Evolutionary conservation across 2,888 invertebrate genomes (phyloP), one percentile per base, ranked within the genome.

Genomic region (Oscheius sp.): DNA sequence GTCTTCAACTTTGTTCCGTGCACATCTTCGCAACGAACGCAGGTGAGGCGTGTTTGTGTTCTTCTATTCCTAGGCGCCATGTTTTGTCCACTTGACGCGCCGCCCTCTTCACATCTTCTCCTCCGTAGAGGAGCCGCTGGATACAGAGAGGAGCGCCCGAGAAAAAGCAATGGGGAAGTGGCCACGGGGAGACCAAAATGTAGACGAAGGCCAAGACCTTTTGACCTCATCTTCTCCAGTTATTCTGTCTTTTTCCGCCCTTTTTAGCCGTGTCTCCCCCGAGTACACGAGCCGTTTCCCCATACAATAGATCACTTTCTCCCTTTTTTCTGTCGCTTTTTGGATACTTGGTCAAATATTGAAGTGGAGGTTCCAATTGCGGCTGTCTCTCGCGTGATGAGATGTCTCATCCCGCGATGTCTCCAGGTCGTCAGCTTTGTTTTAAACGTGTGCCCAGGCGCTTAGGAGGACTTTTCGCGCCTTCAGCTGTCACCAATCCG

Each of bases 11-110:
- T 18, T 85, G 85, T 72, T 76, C 81, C 41, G 74, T 79, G 7
- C 77, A 80, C 45, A 80, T 81, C 29, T 84, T 80, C 75, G 84
- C 85, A 9, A 76, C 81, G 16, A 78, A 85, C 76, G 85, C 85
- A 52, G 82, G 85, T 84, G 23, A n/a, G n/a, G n/a, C 13, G 69
- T 69, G 27, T 27, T 49, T 52, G 52, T 46, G 25, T 49, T 45
- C 45, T 61, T 66, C 64, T 41, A 64, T 64, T 64, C 66, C 52
- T 49, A 66, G 52, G 66, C 66, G 66, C 52, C 66, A 66, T 66
- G 66, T 66, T 66, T 66, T 66, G 66, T 18, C 66, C 66, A 66
- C 66, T 66, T 66, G 66, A 66, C 66, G 66, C 66, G 52, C 27
- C 66, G 49, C 52, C 52, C 66, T 66, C 66, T 66, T 52, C 66